Base-by-base conservation (phyloP, 2,888 invertebrate species). In the Harpalus rubripes region DNA sequence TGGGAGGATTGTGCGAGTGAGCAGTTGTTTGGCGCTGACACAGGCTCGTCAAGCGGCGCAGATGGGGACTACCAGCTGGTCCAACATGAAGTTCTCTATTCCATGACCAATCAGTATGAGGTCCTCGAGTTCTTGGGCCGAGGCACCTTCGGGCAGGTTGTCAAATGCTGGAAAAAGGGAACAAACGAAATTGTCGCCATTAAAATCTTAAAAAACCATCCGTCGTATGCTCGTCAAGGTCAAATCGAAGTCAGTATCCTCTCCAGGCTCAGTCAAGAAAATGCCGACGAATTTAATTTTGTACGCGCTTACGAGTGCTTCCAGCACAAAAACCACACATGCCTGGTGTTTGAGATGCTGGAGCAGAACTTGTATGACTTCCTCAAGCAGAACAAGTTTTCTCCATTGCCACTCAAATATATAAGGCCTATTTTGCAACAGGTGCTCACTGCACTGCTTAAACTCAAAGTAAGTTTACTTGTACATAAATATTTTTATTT, bases 131-230 rank as follows among this genome's bases (percentile, higher is more conserved):
- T 99, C 93, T 95, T 99, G 90, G 99, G 99, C 88, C 96, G 99
- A 88, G 99, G 99, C 89, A 99, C 99, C 88, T 99, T 99, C 93
- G 99, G 99, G 87, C 95, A 98, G 94, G 99, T 99, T 90, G 99
- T 99, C 90, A 99, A 99, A 93, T 99, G 99, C 92, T 99, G 99
- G 99, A 99, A 99, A 93, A 99, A 99, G 91, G 99, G 99, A 91
- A 99, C 99, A 89, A 99, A 98, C 91, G 99, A 99, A 92, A 99
- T 99, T 91, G 99, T 99, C 90, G 99, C 99, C 91, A 99, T 99
- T 92, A 99, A 99, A 94, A 99, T 99, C 91, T 94, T 99, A 86
- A 99, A 99, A 93, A 99, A 99, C 93, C 99, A 99, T 93, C 99
- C 99, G 88, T 99, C 99, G 89, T 99, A 99, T 93, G 99, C 99